Evolutionary conservation across 2,888 invertebrate species (phyloP), one percentile per base, ranked within the genome.

Genomic region (Pyralis farinalis): DNA sequence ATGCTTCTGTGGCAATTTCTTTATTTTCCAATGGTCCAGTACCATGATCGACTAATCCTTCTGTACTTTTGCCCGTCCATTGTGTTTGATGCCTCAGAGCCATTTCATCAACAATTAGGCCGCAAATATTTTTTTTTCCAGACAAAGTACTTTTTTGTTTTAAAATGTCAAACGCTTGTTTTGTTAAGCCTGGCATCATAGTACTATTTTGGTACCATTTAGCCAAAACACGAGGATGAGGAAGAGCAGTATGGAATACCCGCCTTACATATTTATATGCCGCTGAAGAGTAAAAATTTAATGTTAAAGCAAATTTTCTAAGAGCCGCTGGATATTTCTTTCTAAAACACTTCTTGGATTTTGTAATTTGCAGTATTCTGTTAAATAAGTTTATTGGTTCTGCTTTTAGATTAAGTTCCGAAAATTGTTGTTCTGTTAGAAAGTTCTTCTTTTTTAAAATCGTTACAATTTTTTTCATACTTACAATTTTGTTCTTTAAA

Each of bases 201-300:
- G 48, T 35, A 30, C 51, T 47, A 12, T 34, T 50, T 3, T 29
- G 6, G 28, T 57, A 55, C 51, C 54, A 57, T 31, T 52, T 54
- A 1, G 25, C 10, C n/a, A 55, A 9, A 0, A 49, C 50, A 43
- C 45, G 43, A 9, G 53, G 49, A 12, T 55, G 50, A 12, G 55
- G 53, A 7, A 54, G 44, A 33, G 51, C 50, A 5, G 38, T 47
- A 2, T 55, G 42, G 22, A 57, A 59, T 28, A 35, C 48, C 11
- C n/a, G 44, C 34, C 55, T 36, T 0, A 55, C 50, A 25, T 49
- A 57, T 1, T 27, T 46, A 38, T 55, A 55, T 1, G 50, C 47
- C 1, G 33, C 29, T n/a, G 47, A 47, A 11, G 54, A 53, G 1
- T 35, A 25, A 43, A 53, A 58, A 34, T 55, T 34, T 27, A 55